Conservation (phyloP, 2,888 invertebrate species). For the Myathropa florea region DNA sequence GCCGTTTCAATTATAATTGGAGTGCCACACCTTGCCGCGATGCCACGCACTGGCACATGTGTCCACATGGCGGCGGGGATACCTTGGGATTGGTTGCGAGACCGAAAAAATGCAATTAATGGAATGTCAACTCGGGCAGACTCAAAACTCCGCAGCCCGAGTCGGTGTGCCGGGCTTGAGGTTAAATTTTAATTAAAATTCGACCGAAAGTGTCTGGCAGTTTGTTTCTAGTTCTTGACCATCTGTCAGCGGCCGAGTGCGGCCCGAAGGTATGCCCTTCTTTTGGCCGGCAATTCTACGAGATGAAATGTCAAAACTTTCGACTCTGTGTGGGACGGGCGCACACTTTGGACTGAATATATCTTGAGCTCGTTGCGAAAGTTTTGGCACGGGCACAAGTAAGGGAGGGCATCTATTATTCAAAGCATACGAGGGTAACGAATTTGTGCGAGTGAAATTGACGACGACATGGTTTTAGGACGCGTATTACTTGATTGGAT, state of each 20-base stretch:
- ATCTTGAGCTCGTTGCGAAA: background rate
- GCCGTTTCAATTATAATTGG: constrained; percentile 31
- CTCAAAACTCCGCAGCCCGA: background rate
- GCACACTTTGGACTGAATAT: background rate
- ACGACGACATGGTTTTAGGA: constrained; percentile 7
- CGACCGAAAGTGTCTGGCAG: background rate
- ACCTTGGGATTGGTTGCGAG: background rate
- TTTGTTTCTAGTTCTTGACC: background rate
- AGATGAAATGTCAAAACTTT: background rate
- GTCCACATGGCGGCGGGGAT: background rate
- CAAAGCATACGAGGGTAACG: background rate
- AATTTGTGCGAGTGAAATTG: background rate
- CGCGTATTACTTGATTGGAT: constrained; percentile 52
- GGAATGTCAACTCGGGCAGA: constrained; percentile 6
- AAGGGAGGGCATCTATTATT: constrained; percentile 13
- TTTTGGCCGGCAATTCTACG: too few species aligned
- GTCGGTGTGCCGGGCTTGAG: background rate
- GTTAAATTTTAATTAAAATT: constrained; percentile 1
- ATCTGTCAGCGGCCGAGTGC: background rate
- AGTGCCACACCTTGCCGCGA: constrained; percentile 8
- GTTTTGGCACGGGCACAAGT: background rate
- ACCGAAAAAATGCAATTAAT: constrained; percentile 18
- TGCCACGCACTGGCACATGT: constrained; percentile 3
- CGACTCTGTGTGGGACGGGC: background rate
- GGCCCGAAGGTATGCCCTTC: background rate